Conservation (phyloP, 2,888 invertebrate species). For the Syritta pipiens region DNA sequence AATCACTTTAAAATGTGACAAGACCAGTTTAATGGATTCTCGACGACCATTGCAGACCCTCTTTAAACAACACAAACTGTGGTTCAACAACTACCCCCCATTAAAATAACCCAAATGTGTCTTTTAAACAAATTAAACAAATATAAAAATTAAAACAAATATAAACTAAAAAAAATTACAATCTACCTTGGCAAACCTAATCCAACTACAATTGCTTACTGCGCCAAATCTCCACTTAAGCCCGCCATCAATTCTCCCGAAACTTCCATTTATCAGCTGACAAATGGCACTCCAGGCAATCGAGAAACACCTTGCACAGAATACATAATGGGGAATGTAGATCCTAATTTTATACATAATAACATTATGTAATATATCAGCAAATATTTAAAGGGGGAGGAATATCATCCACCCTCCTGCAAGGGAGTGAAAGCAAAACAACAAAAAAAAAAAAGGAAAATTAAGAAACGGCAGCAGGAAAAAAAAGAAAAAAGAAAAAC, state of each 20-base stretch:
- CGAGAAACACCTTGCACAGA: constrained; percentile 65
- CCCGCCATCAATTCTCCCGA: constrained; percentile 55
- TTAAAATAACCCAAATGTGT: too few species aligned
- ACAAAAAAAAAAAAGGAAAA: constrained; percentile 41
- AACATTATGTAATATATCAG: constrained; percentile 77
- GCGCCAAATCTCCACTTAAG: constrained; percentile 56
- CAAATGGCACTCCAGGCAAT: constrained; percentile 72
- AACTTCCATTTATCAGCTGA: constrained; percentile 74
- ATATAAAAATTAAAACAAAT: constrained; percentile 26
- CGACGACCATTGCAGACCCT: too few species aligned
- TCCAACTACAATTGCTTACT: constrained; percentile 51
- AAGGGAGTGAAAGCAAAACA: constrained; percentile 1
- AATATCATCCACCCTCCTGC: constrained; percentile 59
- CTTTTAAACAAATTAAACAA: constrained; percentile 25
- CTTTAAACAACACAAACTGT: too few species aligned
- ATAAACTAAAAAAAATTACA: constrained; percentile 32
- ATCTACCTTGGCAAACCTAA: constrained; percentile 51
- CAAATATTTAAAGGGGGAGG: constrained; percentile 72
- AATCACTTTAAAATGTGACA: too few species aligned
- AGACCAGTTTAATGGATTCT: too few species aligned
- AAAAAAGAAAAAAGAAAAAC: constrained; percentile 67
- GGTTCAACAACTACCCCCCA: too few species aligned
- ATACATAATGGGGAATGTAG: constrained; percentile 63
- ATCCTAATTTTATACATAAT: constrained; percentile 74
- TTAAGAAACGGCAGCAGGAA: constrained; percentile 39